Conservation (phyloP, 35 echinoderm and acorn worm species). For the Eucidaris tribuloides region DNA sequence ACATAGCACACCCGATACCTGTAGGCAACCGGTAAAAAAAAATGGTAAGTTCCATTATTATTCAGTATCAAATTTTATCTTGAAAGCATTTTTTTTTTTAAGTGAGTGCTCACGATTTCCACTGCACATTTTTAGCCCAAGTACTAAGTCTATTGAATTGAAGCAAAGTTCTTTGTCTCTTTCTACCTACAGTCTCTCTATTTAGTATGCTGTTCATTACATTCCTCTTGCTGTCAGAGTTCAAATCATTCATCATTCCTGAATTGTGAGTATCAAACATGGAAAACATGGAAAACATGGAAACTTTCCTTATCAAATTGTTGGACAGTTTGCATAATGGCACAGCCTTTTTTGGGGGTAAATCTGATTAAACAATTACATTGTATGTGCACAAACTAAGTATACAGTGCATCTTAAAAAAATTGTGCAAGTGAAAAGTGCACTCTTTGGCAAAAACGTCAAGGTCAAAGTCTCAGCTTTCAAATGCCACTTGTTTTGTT, state of each 20-base stretch:
- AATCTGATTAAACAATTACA: not conserved
- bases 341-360: not conserved
- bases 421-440: not conserved
- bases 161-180: too few species aligned
- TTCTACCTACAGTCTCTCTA: slow-evolving; percentile 79
- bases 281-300: not conserved
- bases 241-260: slow-evolving; percentile 79
- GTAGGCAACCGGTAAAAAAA: too few species aligned
- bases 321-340: not conserved
- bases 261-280: slow-evolving; percentile 82
- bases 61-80: not conserved
- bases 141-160: too few species aligned
- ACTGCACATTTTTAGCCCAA: too few species aligned
- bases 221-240: slow-evolving; percentile 93
- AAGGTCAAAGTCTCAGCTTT: too few species aligned
- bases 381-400: not conserved
- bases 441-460: too few species aligned
- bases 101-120: too few species aligned
- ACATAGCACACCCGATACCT: too few species aligned
- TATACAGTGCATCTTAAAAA: not conserved
- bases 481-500: too few species aligned
- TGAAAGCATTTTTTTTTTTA: not conserved
- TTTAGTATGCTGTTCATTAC: slow-evolving; percentile 88
- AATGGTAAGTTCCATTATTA: too few species aligned
- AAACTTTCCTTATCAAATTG: not conserved